phyloP scores from a whole-genome alignment of 30 jellyfish, hydroid and myxozoan species.

The Phacellophora camtschatica region DNA sequence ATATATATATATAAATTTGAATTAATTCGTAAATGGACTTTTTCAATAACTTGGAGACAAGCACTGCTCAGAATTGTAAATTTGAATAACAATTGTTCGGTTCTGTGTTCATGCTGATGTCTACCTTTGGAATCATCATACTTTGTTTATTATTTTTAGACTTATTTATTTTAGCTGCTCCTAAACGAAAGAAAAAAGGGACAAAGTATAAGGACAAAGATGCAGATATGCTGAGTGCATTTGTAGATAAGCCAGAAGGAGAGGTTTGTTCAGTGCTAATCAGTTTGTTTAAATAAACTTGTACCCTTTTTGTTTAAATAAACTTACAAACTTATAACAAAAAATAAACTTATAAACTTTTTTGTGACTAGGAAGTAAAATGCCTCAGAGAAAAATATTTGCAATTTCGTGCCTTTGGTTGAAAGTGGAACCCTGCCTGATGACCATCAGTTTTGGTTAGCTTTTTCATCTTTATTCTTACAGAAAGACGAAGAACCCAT shows the following conservation, averaged over 20 bases:
- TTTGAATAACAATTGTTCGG: background rate
- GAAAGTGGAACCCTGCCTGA: background rate
- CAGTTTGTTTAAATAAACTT: background rate
- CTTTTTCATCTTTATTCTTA: background rate
- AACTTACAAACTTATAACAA: no score
- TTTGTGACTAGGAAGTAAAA: no score
- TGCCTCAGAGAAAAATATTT: background rate
- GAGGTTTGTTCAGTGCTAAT: slow-evolving; percentile 59
- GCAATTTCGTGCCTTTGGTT: background rate
- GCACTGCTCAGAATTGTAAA: no score
- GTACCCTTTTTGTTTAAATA: no score
- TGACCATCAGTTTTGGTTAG: background rate
- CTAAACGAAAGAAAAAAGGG: slow-evolving; percentile 82
- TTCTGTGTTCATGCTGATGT: background rate
- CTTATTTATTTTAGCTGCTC: slow-evolving; percentile 20
- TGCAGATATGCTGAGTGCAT: slow-evolving; percentile 89
- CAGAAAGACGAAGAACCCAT: background rate
- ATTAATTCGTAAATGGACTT: no score
- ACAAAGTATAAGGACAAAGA: slow-evolving; percentile 58
- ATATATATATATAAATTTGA: no score
- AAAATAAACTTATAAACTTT: no score
- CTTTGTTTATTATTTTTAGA: background rate
- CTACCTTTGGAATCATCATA: no score
- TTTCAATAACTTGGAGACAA: no score
- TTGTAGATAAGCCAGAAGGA: slow-evolving; percentile 80